Conservation (phyloP, 2,113 vertebrate genomes). For the Craseonycteris thonglongyai region DNA sequence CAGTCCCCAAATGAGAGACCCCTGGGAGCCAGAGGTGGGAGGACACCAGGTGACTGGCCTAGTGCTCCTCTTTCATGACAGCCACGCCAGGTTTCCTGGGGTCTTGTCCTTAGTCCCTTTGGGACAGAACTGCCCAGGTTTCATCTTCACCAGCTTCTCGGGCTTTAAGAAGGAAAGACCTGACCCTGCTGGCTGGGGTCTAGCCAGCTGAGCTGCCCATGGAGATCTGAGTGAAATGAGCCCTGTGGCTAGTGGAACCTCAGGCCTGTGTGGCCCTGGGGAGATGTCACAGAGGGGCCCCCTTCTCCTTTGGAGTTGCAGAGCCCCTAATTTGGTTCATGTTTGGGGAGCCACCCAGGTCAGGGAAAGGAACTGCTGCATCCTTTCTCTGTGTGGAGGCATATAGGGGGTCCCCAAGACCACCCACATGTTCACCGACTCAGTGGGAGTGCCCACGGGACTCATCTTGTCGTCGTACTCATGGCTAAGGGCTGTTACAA, state of each 20-base stretch:
- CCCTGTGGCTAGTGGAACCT: rapidly evolving
- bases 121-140: neutral
- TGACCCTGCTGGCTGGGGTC: neutral
- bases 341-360: neutral
- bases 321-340: neutral
- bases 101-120: neutral
- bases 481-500: neutral
- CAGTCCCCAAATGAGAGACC: neutral
- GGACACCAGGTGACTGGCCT: neutral
- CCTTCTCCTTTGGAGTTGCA: neutral
- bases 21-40: neutral
- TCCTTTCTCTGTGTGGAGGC: neutral
- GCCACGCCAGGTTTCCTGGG: neutral
- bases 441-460: neutral
- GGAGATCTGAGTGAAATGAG: neutral
- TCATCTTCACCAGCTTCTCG: neutral
- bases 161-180: neutral
- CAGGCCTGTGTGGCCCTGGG: neutral
- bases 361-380: neutral
- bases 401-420: rapidly evolving
- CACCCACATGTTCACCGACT: neutral
- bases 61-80: rapidly evolving
- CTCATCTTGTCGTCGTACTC: rapidly evolving
- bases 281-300: no score
- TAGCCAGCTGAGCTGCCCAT: neutral